These are phyloP conservation scores for Aleadryas rufinucha DNA, from an alignment of 2,113 vertebrate genomes.

Conservation along the genomic window DNA sequence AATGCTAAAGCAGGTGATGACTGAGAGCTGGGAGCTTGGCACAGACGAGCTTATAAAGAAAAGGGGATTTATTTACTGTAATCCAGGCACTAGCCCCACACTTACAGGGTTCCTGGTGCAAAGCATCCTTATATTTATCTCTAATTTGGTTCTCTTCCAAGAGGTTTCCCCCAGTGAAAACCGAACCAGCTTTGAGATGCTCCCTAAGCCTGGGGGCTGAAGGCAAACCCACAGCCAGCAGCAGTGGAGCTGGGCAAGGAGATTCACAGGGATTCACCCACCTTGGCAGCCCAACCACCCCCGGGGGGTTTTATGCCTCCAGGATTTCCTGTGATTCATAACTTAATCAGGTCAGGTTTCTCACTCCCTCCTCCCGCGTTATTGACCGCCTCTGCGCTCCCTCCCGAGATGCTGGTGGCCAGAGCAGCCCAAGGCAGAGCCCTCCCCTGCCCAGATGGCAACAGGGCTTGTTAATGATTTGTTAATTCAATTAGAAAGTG, in stretches of 20 bases:
- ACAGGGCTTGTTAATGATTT: conserved; percentile 18
- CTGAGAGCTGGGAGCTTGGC: background rate
- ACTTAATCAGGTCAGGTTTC: conserved; percentile 6
- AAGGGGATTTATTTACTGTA: conserved; percentile 22
- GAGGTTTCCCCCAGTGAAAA: background rate
- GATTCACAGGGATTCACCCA: background rate
- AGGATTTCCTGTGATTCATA: background rate
- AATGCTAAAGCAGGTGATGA: background rate
- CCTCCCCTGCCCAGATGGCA: background rate
- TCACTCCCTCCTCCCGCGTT: background rate
- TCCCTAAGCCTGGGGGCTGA: background rate
- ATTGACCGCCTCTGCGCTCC: background rate
- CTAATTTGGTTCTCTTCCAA: background rate
- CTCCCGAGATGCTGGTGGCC: background rate
- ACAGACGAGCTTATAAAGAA: background rate
- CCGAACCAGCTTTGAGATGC: accelerated
- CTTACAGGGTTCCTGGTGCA: background rate
- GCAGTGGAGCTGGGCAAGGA: background rate
- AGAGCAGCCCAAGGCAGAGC: background rate
- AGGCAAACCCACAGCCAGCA: background rate
- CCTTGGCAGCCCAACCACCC: background rate
- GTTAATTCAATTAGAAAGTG: conserved; percentile 42
- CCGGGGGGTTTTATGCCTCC: background rate
- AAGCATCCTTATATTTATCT: background rate
- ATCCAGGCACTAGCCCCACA: background rate